Evolutionary conservation across 2,797 vertebrate genomes (phyloP).

Genomic region (Esox lucius): DNA sequence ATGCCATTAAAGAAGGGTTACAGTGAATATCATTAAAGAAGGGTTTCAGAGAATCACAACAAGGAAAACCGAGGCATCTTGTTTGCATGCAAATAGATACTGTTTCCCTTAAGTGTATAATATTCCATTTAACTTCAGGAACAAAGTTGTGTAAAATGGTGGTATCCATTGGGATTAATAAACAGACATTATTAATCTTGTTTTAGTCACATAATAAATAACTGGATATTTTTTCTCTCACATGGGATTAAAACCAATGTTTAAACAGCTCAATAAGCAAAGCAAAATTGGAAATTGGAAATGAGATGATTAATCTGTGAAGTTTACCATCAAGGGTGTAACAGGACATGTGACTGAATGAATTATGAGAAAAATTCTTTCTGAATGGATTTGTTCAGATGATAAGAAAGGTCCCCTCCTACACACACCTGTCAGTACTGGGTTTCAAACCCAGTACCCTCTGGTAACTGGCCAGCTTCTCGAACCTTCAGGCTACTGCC

Average conservation of each 20-base stretch:
- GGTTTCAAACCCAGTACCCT: too few relatives aligned
- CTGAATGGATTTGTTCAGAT: too few relatives aligned
- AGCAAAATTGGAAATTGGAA: constrained; percentile 28
- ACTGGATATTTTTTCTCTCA: constrained; percentile 41
- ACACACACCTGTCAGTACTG: too few relatives aligned
- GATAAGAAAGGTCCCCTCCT: too few relatives aligned
- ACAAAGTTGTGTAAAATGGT: background rate
- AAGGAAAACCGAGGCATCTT: constrained; percentile 17
- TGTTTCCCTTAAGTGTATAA: background rate
- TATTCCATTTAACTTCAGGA: constrained; percentile 3
- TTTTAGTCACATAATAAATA: constrained; percentile 51
- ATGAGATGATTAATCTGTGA: too few relatives aligned
- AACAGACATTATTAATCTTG: constrained; percentile 36
- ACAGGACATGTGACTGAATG: too few relatives aligned
- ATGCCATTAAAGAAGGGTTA: background rate
- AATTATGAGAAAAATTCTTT: too few relatives aligned
- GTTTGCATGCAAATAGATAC: constrained; percentile 29
- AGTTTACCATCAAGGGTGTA: too few relatives aligned
- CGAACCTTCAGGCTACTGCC: background rate
- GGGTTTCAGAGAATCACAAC: constrained; percentile 21
- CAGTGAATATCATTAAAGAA: too few relatives aligned
- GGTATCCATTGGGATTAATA: constrained; percentile 32
- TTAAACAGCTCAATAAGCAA: constrained; percentile 42
- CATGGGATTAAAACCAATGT: constrained; percentile 43
- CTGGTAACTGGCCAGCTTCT: too few relatives aligned